These are phyloP conservation scores for Zophobas atratus DNA, from an alignment of 1,140 invertebrate genomes.

Conservation along the genomic window DNA sequence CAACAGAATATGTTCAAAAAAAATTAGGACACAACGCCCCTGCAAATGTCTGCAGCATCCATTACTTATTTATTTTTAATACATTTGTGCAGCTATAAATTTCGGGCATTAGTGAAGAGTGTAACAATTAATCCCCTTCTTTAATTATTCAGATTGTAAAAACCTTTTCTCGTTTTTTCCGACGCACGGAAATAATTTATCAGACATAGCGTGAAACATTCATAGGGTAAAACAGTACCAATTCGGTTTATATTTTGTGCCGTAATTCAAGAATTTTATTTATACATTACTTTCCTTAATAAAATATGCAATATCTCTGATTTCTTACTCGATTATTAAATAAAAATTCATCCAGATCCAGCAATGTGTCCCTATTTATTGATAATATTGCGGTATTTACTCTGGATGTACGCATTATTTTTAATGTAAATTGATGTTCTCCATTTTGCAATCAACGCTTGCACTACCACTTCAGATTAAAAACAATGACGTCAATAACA, in stretches of 20 bases:
- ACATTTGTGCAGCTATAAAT: neutral
- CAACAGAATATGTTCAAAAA: too few species aligned
- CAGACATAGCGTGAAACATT: conserved; percentile 16
- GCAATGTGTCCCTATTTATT: too few species aligned
- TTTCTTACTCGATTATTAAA: too few species aligned
- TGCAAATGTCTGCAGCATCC: too few species aligned
- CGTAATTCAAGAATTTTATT: conserved; percentile 15
- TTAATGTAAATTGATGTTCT: too few species aligned
- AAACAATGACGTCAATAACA: too few species aligned
- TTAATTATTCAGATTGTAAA: conserved; percentile 30
- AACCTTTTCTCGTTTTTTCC: conserved; percentile 17
- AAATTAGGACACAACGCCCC: too few species aligned
- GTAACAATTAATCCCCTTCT: conserved; percentile 18
- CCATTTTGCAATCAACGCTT: too few species aligned
- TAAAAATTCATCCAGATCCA: too few species aligned
- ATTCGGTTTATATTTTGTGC: conserved; percentile 3
- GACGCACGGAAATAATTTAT: conserved; percentile 27
- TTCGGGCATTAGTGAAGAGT: neutral
- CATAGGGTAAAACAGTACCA: conserved; percentile 20
- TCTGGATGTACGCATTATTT: too few species aligned
- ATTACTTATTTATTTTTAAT: neutral
- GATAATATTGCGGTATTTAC: too few species aligned
- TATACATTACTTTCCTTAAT: neutral
- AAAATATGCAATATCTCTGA: neutral
- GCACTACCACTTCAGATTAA: too few species aligned